Base-by-base conservation (phyloP, 2,797 vertebrate species). In the Sebastes oblongus region DNA sequence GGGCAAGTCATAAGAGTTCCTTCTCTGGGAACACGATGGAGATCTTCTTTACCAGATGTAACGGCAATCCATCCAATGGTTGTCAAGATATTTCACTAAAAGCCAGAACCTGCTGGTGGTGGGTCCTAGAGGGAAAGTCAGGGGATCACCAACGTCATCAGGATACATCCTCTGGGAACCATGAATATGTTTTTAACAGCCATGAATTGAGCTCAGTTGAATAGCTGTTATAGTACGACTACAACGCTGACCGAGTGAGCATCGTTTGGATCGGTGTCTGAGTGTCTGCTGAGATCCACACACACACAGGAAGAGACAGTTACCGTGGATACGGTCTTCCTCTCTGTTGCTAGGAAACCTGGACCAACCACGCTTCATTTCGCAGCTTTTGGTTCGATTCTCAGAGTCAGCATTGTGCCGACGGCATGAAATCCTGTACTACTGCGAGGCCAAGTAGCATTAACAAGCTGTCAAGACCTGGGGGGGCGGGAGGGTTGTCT, bases 401-500 rank as follows among this genome's bases (percentile, higher is more conserved):
- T 77, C 14, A 1, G 60, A 77, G 80, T 88, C 74, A 69, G 74
- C 74, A 55, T 61, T 75, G 64, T 79, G 78, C 66, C 72, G 68
- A 34, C 24, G 10, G 67, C 77, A 66, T 72, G 62, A 69, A 69
- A 84, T 67, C 66, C 80, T 79, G 60, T 29, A 75, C 75, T 77
- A 75, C 75, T 77, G 78, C 73, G 77, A 84, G 60, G 59, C 72
- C 76, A 78, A 73, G 75, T 67, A 36, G 66, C 75, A 72, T 75
- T 88, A 83, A 85, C 66, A 77, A 82, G 82, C 77, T 73, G 72
- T 87, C 80, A 55, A 25, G 60, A 69, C 81, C 74, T 65, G 70
- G 66, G 72, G 52, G 46, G n/a, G 8, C 3, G 8, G 8, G 8
- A 0, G 30, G 30, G 58, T 4, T 64, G 32, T 75, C 54, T 84